Conservation (phyloP, 2,888 invertebrate genomes). For the Ectobius pallidus region DNA sequence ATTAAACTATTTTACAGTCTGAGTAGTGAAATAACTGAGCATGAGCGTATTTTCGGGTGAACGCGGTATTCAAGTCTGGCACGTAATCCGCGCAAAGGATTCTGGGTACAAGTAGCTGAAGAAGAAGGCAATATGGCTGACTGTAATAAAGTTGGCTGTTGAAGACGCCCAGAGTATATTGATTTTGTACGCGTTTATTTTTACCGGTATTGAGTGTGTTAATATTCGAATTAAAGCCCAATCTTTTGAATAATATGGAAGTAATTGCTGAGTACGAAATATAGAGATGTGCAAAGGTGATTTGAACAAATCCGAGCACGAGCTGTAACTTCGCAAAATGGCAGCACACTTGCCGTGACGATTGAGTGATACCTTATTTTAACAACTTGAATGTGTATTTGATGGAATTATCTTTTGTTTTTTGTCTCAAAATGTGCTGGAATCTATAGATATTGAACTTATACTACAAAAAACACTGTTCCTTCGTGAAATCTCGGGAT, state of each 20-base stretch:
- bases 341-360: slow-evolving; percentile 40
- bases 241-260: background rate
- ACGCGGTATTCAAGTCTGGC: slow-evolving; percentile 44
- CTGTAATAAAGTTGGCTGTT: slow-evolving; percentile 19
- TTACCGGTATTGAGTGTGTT: background rate
- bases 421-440: background rate
- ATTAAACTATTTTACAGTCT: too few relatives aligned
- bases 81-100: slow-evolving; percentile 45
- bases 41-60: slow-evolving; percentile 43
- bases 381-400: background rate
- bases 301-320: slow-evolving; percentile 26
- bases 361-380: background rate
- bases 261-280: too few relatives aligned
- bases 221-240: background rate
- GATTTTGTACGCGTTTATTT: slow-evolving; percentile 14
- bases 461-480: too few relatives aligned
- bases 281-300: too few relatives aligned
- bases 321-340: slow-evolving; percentile 40
- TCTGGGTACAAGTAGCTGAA: slow-evolving; percentile 41
- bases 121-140: slow-evolving; percentile 45
- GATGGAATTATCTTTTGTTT: background rate
- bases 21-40: slow-evolving; percentile 30
- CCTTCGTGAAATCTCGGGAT: background rate
- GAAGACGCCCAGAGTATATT: slow-evolving; percentile 27
- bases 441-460: too few relatives aligned